Conservation (phyloP, 2,113 vertebrate species). For the Halichoeres trimaculatus region DNA sequence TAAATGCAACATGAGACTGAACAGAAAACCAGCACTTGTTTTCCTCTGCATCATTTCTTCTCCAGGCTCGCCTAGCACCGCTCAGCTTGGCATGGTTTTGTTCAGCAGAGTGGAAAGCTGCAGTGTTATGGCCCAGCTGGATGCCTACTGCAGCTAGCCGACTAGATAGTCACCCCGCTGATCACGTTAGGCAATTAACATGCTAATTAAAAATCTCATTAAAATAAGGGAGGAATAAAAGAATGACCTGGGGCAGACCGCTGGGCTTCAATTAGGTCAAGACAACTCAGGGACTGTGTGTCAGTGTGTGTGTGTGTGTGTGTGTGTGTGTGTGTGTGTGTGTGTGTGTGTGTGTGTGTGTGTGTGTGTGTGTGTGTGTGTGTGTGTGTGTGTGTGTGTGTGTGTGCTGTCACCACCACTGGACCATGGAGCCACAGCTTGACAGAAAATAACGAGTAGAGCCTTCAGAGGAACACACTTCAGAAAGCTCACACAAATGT, state of each 20-base stretch:
- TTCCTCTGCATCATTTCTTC: slow-evolving; percentile 44
- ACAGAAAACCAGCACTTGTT: slow-evolving; percentile 20
- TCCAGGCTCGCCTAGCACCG: slow-evolving; percentile 48
- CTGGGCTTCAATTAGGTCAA: slow-evolving; percentile 84
- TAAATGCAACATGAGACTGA: slow-evolving; percentile 33
- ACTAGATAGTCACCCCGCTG: slow-evolving; percentile 76
- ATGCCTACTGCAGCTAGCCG: slow-evolving; percentile 73
- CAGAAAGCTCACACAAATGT: neutral
- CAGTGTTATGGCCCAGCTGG: slow-evolving; percentile 70
- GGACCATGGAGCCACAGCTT: slow-evolving; percentile 26
- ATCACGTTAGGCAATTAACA: slow-evolving; percentile 86
- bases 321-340: slow-evolving; percentile 14
- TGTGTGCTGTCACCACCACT: slow-evolving; percentile 12
- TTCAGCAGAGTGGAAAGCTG: slow-evolving; percentile 65
- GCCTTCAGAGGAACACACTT: slow-evolving; percentile 6
- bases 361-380: too few relatives aligned
- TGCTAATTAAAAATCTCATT: slow-evolving; percentile 88
- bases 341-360: slow-evolving; percentile 10
- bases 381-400: slow-evolving; percentile 21
- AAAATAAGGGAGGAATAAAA: slow-evolving; percentile 81
- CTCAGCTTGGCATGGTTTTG: slow-evolving; percentile 52
- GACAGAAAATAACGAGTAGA: slow-evolving; percentile 41
- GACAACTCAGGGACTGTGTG: slow-evolving; percentile 53
- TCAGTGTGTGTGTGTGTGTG: slow-evolving; percentile 11
- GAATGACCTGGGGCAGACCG: slow-evolving; percentile 78